phyloP scores from a whole-genome alignment of 2,888 invertebrate species.

The Mechanitis messenoides region DNA sequence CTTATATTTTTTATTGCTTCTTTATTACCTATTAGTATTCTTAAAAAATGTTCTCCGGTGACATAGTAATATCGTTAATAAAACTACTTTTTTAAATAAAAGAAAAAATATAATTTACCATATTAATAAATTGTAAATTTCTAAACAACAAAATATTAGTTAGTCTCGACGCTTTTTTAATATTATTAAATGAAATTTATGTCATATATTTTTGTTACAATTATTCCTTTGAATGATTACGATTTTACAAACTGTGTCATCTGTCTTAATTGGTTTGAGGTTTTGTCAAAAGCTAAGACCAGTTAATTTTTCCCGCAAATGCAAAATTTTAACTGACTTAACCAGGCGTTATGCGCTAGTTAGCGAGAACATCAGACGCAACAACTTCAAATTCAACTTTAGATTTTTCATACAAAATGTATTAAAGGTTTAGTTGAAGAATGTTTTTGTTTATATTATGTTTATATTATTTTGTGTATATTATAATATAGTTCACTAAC shows the following conservation, averaged over 20 bases:
- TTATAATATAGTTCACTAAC: too few relatives aligned
- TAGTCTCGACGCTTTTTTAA: too few relatives aligned
- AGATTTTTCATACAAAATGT: slow-evolving; percentile 43
- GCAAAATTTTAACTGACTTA: slow-evolving; percentile 35
- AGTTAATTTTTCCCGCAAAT: slow-evolving; percentile 48
- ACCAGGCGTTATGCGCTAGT: slow-evolving; percentile 46
- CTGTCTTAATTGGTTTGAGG: slow-evolving; percentile 1
- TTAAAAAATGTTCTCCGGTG: too few relatives aligned
- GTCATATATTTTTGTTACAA: too few relatives aligned
- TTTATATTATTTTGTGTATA: too few relatives aligned
- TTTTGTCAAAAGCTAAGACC: slow-evolving; percentile 37
- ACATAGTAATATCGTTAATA: too few relatives aligned
- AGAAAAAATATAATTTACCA: too few relatives aligned
- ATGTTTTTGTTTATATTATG: slow-evolving; percentile 49
- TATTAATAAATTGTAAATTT: too few relatives aligned
- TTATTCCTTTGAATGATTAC: background rate
- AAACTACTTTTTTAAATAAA: too few relatives aligned
- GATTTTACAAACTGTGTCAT: slow-evolving; percentile 10
- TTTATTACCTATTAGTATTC: too few relatives aligned
- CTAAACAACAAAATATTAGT: too few relatives aligned
- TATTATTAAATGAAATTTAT: too few relatives aligned
- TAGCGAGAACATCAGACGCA: slow-evolving; percentile 37
- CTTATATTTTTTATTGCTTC: background rate
- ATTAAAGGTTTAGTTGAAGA: slow-evolving; percentile 34
- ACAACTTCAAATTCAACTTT: slow-evolving; percentile 57